Conservation (phyloP, 2,888 invertebrate species). For the Euspilapteryx auroguttella region DNA sequence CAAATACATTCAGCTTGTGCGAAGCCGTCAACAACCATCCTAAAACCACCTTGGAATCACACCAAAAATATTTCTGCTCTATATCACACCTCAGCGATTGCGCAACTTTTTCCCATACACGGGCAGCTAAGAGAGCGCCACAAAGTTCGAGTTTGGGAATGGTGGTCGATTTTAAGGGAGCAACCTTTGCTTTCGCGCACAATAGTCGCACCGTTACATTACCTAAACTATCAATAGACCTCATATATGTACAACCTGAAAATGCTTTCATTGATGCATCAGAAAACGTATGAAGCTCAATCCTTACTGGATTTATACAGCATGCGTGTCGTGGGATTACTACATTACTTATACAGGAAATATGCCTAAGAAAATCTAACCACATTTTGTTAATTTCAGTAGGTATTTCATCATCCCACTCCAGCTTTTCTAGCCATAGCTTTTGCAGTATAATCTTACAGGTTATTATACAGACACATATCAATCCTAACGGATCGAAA, state of each 20-base stretch:
- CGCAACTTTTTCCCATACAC: slow-evolving; percentile 11
- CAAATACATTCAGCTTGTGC: slow-evolving; percentile 12
- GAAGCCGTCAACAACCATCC: slow-evolving; percentile 13
- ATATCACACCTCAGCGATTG: slow-evolving; percentile 9
- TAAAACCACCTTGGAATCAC: slow-evolving; percentile 13
- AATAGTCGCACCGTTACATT: slow-evolving; percentile 8
- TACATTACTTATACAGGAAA: too few relatives aligned
- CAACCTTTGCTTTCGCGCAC: slow-evolving; percentile 12
- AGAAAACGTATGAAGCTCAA: slow-evolving; percentile 13
- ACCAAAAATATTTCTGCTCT: slow-evolving; percentile 10
- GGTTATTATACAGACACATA: too few relatives aligned
- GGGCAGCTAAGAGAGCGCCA: slow-evolving; percentile 12
- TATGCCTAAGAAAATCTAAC: too few relatives aligned
- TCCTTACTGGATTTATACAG: slow-evolving; percentile 7
- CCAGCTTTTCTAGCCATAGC: too few relatives aligned
- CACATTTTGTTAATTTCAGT: too few relatives aligned
- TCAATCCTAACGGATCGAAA: too few relatives aligned
- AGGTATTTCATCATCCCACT: too few relatives aligned
- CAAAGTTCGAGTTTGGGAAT: too few relatives aligned
- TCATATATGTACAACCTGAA: slow-evolving; percentile 13
- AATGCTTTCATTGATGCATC: slow-evolving; percentile 14
- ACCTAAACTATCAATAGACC: slow-evolving; percentile 7
- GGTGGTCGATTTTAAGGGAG: slow-evolving; percentile 12
- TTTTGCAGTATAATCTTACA: too few relatives aligned
- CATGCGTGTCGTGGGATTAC: slow-evolving; percentile 9